Evolutionary conservation across 2,797 vertebrate species (phyloP), one percentile per base, ranked within the genome.

Genomic region (Carcharodon carcharias): DNA sequence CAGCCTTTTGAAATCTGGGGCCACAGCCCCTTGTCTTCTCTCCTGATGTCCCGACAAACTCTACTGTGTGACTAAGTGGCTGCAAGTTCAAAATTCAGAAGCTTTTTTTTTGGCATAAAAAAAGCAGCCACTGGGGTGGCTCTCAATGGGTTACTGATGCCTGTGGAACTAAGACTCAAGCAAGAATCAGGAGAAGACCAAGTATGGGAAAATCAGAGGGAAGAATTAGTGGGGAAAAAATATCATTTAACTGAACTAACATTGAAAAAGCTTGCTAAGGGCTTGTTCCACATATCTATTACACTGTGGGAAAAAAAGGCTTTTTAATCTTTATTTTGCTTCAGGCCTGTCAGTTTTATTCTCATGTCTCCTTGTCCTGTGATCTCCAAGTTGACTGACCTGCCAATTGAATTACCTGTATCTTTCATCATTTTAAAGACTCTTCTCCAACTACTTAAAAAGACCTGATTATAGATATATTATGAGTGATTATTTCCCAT

Each of bases 251-350:
- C 91, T 65, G 14, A 93, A 63, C 61, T 45, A 93, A 63, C 61
- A 67, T 67, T 93, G 40, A 93, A 18, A 23, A 26, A 93, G 21
- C n/a, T 65, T 93, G 91, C 91, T 67, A 26, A 63, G 63, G 91
- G 91, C 21, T 45, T 93, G 4, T n/a, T 93, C 23, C 61, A 92
- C 18, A 26, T 67, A 93, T 93, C 91, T 45, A 45, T 93, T 93
- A 93, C 91, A 93, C 63, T 93, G 91, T 93, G 91, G n/a, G 91
- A 93, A 65, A 93, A 73, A 85, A 93, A 67, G 0, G 23, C n/a
- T 65, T n/a, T 67, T 93, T 45, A 65, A 93, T 93, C 91, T 67
- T n/a, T 67, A 40, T 93, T 93, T 93, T 67, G 91, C 91, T 93
- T 65, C 91, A 65, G 91, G 91, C 91, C 67, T 45, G n/a, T 93